These are phyloP conservation scores for Globodera rostochiensis DNA, from an alignment of 1,140 invertebrate species.

Conservation along the genomic window DNA sequence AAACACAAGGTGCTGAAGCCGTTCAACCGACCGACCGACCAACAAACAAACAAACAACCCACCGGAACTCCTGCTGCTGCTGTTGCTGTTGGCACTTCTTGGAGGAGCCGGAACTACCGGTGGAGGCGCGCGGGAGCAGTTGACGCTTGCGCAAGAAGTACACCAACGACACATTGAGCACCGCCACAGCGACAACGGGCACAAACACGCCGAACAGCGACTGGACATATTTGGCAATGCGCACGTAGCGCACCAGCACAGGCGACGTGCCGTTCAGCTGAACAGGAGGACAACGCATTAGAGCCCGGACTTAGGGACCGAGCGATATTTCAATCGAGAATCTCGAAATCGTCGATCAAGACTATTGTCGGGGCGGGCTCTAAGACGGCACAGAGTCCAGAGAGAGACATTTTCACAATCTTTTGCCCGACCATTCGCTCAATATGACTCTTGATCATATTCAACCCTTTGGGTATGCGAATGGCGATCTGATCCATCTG, in stretches of 20 bases:
- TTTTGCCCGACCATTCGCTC: no score
- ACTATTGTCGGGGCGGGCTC: no score
- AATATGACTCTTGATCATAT: no score
- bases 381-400: no score
- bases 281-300: constrained; percentile 6
- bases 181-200: constrained; percentile 55
- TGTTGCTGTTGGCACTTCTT: not conserved
- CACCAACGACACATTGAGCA: constrained; percentile 57
- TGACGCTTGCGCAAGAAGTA: constrained; percentile 55
- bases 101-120: constrained; percentile 9
- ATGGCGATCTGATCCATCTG: no score
- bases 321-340: not conserved
- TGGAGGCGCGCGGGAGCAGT: constrained; percentile 43
- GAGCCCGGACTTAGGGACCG: no score
- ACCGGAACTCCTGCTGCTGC: constrained; percentile 43
- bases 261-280: constrained; percentile 21
- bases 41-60: not conserved
- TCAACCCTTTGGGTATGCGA: no score
- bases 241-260: constrained; percentile 29
- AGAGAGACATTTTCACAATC: no score
- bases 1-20: no score
- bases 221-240: constrained; percentile 28
- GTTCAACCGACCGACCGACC: no score
- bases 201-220: constrained; percentile 40
- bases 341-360: no score